Conservation (phyloP, 2,113 vertebrate species). For the Pangasianodon gigas region DNA sequence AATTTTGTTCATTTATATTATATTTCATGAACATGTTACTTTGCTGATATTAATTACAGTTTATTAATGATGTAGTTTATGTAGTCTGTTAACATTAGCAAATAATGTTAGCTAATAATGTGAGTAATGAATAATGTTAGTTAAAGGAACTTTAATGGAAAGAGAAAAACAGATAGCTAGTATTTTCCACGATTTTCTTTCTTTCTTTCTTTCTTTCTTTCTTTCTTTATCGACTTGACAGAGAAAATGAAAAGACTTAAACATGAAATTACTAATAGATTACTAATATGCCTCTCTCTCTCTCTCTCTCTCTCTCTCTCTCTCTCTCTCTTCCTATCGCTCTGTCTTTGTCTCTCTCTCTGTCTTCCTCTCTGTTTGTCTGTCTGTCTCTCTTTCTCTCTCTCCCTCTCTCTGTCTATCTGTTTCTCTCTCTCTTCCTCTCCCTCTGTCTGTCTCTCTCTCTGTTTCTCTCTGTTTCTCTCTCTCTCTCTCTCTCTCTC, state of each 20-base stretch:
- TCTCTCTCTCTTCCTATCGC: not conserved
- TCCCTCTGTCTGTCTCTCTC: not conserved
- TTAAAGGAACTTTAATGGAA: not conserved
- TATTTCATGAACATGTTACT: not conserved
- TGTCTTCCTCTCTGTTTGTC: not conserved
- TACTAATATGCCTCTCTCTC: not conserved
- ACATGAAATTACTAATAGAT: no score
- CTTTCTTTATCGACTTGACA: not conserved
- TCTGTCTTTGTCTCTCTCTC: not conserved
- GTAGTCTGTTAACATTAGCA: no score
- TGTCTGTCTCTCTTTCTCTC: not conserved
- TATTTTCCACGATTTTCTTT: not conserved
- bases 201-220: constrained; percentile 36
- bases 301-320: not conserved
- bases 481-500: not conserved
- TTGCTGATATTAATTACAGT: not conserved
- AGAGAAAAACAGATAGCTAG: no score
- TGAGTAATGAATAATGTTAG: not conserved
- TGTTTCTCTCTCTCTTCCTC: not conserved
- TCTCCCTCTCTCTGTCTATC: not conserved
- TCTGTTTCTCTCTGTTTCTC: not conserved
- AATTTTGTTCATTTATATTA: not conserved
- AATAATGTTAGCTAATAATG: no score
- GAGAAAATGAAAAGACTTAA: not conserved
- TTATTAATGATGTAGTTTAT: not conserved